Evolutionary conservation across 2,113 vertebrate species (phyloP).

Genomic region (Malurus melanocephalus): DNA sequence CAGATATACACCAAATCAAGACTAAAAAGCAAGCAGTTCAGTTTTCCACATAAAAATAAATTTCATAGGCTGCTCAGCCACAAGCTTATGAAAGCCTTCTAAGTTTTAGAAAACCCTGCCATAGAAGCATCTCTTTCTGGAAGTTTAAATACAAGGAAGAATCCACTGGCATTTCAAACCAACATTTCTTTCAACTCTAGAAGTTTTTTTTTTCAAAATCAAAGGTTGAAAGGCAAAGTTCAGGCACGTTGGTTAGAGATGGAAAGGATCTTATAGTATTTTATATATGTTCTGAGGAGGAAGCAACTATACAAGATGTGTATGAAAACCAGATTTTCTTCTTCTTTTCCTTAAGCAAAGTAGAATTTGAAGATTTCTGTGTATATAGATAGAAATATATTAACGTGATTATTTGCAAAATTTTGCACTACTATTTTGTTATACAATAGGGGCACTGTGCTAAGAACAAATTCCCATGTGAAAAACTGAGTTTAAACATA

Average conservation of each 20-base stretch:
- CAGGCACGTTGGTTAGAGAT: neutral
- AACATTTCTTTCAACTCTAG: neutral
- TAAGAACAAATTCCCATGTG: neutral
- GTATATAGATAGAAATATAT: neutral
- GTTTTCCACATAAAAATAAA: neutral
- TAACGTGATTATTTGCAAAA: neutral
- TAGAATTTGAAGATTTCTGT: neutral
- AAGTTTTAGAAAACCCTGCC: neutral
- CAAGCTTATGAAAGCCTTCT: neutral
- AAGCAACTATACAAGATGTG: neutral
- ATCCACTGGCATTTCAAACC: neutral
- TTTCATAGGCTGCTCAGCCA: neutral
- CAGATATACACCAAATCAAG: neutral
- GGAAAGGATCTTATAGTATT: neutral
- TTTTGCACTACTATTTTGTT: neutral
- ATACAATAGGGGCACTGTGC: neutral
- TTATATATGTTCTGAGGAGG: neutral
- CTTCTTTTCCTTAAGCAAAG: neutral
- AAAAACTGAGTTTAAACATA: neutral
- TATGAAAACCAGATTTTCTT: neutral
- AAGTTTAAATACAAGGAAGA: neutral
- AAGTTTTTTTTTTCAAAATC: neutral
- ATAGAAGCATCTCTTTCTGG: neutral
- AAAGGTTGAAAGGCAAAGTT: neutral
- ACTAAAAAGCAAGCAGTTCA: neutral